Base-by-base conservation (phyloP, 2,888 invertebrate species). In the Tryphoninae sp. region DNA sequence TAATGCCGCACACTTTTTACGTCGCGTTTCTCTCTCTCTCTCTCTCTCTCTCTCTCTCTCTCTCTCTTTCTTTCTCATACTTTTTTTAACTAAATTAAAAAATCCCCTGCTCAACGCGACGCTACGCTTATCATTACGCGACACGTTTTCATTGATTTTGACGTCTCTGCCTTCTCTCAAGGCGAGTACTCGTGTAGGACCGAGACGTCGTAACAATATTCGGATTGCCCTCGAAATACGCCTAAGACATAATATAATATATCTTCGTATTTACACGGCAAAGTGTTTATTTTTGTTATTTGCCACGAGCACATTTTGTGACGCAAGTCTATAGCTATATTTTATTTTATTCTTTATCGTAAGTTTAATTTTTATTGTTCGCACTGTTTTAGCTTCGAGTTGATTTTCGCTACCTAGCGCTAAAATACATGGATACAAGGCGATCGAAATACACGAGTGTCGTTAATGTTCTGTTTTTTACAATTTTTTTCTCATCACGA, bases 391-490 rank as follows among this genome's bases (percentile, higher is more conserved):
- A 4, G 26, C 26, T 26, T 26, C 26, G 26, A 26, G 26, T 4
- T 4, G 26, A 26, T 8, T 45, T 45, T 11, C 8, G 13, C 8
- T 45, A 13, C 2, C 0, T 45, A 11, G 9, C 3, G 11, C 13
- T 13, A 45, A 1, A 13, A 11, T 11, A 13, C 45, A 13, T 2
- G 9, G 2, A 45, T 13, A 9, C 45, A 13, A 2, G 11, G 13
- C 2, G 45, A 45, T 45, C 45, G 11, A 76, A 68, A 61, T 40
- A 61, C 61, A 61, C 68, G 76, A 61, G 67, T 22, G 61, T 23
- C 58, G 13, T 19, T 45, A n/a, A 59, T 59, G 19, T 22, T 49
- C 4, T 59, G 6, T 16, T 22, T 59, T 22, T 19, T 33, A 11
- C 33, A n/a, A 9, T n/a, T 22, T 65, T 49, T 11, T 45, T 22